Evolutionary conservation across 1,140 invertebrate genomes (phyloP), one percentile per base, ranked within the genome.

Genomic region (Neotoxoptera formosana): DNA sequence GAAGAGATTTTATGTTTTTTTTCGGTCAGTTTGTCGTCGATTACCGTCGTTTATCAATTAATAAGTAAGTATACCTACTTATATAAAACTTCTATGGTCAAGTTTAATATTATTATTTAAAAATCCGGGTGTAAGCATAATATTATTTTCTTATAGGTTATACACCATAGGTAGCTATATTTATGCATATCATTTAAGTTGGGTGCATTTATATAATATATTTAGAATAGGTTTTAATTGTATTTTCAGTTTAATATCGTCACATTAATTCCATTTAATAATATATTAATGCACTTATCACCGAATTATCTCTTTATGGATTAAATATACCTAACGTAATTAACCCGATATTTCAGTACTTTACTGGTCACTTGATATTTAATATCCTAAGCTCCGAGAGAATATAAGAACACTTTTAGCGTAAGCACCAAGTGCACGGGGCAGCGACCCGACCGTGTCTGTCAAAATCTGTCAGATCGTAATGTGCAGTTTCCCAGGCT

Each of bases 401-500:
- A 84, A 84, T 84, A 25, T 84, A 25, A 4, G 41, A 76, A 76
- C 60, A 76, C 9, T 84, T 84, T 84, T 84, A 84, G 47, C 47
- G 47, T 34, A 87, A 87, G 14, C 25, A 25, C 23, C 11, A 14
- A 8, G 30, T 9, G 30, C 47, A 48, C 30, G 36, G 83, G 83
- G 83, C 23, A 41, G 83, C 36, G 30, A 51, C 11, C 47, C 45
- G 25, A 11, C 25, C 45, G 45, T 21, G 84, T 86, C 41, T n/a
- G 86, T 48, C 86, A 36, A 87, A 87, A 87, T 87, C 86, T 87
- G 86, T 87, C 86, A 87, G 30, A 47, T 48, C 47, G 45, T 87
- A 87, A 47, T 30, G 84, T 47, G 83, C 83, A 45, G 23, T 41
- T 47, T n/a, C 45, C 25, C 86, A 87, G 45, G 30, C 86, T 48